phyloP scores from a whole-genome alignment of 1,140 invertebrate species.

The Reticulitermes speratus region DNA sequence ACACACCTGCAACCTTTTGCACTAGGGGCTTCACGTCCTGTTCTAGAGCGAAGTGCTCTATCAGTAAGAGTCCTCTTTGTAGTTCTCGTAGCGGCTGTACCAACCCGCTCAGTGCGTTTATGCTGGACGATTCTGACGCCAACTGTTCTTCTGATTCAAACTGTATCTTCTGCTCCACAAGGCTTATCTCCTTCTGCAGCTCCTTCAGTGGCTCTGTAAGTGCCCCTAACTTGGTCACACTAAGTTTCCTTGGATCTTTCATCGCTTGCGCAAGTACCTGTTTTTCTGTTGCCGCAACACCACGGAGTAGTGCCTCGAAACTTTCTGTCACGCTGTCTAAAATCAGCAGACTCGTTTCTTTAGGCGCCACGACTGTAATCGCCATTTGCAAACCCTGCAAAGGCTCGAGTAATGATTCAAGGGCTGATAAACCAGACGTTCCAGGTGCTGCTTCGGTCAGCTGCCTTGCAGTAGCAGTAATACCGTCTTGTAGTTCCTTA shows the following conservation, averaged over 20 bases:
- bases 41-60: not conserved
- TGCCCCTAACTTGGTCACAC: not conserved
- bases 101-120: not conserved
- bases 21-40: not conserved
- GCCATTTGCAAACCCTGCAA: not conserved
- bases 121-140: not conserved
- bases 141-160: not conserved
- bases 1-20: not conserved
- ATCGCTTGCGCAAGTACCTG: not conserved
- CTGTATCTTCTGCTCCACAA: not conserved
- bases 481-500: not conserved
- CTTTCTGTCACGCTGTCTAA: not conserved
- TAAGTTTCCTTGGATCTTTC: not conserved
- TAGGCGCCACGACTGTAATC: not conserved
- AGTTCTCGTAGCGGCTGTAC: not conserved
- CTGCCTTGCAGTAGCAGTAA: not conserved
- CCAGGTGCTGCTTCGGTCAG: not conserved
- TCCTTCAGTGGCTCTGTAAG: not conserved
- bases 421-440: not conserved
- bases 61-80: not conserved
- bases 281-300: not conserved
- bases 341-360: not conserved
- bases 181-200: not conserved
- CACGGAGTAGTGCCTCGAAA: not conserved
- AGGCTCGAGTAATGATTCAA: not conserved